Percentiles rank a stretch among this genome's conserved stretches.
Conservation (phyloP, 2,888 invertebrate genomes). For the Yponomeuta cagnagella region DNA sequence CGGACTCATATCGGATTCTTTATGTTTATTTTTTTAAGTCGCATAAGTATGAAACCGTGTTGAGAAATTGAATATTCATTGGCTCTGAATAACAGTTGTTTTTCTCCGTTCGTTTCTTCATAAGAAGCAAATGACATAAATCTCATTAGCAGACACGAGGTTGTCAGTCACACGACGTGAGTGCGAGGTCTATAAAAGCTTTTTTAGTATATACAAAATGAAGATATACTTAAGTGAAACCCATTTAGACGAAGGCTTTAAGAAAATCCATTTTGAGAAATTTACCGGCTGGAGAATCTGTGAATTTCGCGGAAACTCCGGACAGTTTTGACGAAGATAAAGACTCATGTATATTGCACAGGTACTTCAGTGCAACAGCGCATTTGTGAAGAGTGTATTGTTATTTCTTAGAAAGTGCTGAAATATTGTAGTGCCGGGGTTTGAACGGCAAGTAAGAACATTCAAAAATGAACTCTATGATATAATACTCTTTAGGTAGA, state of each 20-base stretch:
- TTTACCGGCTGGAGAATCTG: background rate
- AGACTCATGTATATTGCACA: conserved; percentile 48
- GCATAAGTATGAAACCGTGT: conserved; percentile 31
- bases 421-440: conserved; percentile 59
- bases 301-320: conserved; percentile 19
- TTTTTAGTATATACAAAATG: conserved; percentile 8
- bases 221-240: background rate
- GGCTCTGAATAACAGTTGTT: background rate
- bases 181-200: conserved; percentile 9
- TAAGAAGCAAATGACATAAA: conserved; percentile 13
- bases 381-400: conserved; percentile 57
- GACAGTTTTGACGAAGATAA: conserved; percentile 47
- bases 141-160: conserved; percentile 10
- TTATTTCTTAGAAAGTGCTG: conserved; percentile 66
- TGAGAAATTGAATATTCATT: conserved; percentile 16
- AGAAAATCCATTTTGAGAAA: background rate
- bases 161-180: conserved; percentile 15
- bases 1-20: conserved; percentile 26
- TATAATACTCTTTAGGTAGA: conserved; percentile 31
- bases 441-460: conserved; percentile 38
- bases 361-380: conserved; percentile 51
- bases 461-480: conserved; percentile 52
- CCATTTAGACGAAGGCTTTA: background rate
- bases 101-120: background rate
- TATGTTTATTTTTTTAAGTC: conserved; percentile 33